phyloP scores from a whole-genome alignment of 2,888 invertebrate genomes.

The Hesperia comma region DNA sequence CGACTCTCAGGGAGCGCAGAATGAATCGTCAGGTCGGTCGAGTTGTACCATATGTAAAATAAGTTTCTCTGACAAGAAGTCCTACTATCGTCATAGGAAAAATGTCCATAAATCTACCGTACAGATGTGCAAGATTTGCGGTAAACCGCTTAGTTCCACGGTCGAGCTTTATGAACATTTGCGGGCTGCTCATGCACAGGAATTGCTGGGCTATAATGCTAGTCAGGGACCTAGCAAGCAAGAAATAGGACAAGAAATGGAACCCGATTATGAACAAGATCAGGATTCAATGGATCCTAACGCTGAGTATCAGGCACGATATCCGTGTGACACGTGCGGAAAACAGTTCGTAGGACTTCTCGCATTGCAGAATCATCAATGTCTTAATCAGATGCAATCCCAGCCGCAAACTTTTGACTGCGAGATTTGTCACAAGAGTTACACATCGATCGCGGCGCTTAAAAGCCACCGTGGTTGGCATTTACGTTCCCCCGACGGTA shows the following conservation, averaged over 20 bases:
- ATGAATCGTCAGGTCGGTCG: conserved; percentile 67
- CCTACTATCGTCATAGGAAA: conserved; percentile 85
- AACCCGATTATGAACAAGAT: conserved; percentile 69
- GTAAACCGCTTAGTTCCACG: conserved; percentile 85
- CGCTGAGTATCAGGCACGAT: conserved; percentile 78
- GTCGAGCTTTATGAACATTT: conserved; percentile 86
- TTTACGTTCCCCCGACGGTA: conserved; percentile 83
- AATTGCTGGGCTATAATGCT: conserved; percentile 77
- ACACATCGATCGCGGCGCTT: conserved; percentile 86
- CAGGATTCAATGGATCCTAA: conserved; percentile 68
- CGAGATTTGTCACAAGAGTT: conserved; percentile 86
- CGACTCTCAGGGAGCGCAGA: conserved; percentile 51
- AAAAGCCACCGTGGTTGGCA: conserved; percentile 88
- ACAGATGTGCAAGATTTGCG: conserved; percentile 86
- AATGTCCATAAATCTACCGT: conserved; percentile 79
- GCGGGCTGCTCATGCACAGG: conserved; percentile 83
- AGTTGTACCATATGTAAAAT: conserved; percentile 85
- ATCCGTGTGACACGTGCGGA: conserved; percentile 81
- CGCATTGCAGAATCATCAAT: conserved; percentile 82
- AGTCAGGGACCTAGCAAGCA: conserved; percentile 72
- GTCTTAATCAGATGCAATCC: conserved; percentile 66
- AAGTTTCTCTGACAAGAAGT: conserved; percentile 84
- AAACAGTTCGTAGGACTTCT: conserved; percentile 81
- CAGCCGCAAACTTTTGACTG: conserved; percentile 83
- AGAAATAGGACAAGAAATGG: conserved; percentile 61